phyloP scores from a whole-genome alignment of 2,113 vertebrate species.

The Pseudolaguvia tuberculata region DNA sequence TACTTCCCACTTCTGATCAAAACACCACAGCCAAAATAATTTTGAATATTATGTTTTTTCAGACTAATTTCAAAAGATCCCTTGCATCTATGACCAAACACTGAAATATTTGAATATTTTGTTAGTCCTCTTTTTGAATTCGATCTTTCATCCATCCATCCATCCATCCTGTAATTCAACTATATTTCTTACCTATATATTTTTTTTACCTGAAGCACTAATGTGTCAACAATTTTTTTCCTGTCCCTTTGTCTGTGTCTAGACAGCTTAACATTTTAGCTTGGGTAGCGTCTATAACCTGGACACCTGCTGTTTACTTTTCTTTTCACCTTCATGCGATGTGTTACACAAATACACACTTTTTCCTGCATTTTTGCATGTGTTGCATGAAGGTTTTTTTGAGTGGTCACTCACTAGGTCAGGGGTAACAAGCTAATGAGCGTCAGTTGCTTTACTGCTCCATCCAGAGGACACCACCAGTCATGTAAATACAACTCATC shows the following conservation, averaged over 20 bases:
- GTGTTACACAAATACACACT: neutral
- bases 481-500: constrained; percentile 10
- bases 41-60: neutral
- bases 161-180: no score
- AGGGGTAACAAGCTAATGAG: neutral
- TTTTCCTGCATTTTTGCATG: constrained; percentile 2
- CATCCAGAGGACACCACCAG: neutral
- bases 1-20: neutral
- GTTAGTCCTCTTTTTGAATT: neutral
- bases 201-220: neutral
- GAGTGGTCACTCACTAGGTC: neutral
- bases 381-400: neutral
- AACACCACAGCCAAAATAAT: neutral
- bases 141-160: no score
- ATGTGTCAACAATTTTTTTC: neutral
- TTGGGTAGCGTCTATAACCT: neutral
- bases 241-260: neutral
- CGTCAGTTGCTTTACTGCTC: neutral
- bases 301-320: neutral
- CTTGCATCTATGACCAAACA: neutral
- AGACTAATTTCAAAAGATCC: neutral
- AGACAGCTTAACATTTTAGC: neutral
- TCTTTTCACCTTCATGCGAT: neutral
- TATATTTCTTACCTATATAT: no score
- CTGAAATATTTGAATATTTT: constrained; percentile 12